A percentile compares a stretch with the other conserved stretches of the same genome.
Conservation (phyloP, 1,140 invertebrate species). For the Lepidurus couesii region DNA sequence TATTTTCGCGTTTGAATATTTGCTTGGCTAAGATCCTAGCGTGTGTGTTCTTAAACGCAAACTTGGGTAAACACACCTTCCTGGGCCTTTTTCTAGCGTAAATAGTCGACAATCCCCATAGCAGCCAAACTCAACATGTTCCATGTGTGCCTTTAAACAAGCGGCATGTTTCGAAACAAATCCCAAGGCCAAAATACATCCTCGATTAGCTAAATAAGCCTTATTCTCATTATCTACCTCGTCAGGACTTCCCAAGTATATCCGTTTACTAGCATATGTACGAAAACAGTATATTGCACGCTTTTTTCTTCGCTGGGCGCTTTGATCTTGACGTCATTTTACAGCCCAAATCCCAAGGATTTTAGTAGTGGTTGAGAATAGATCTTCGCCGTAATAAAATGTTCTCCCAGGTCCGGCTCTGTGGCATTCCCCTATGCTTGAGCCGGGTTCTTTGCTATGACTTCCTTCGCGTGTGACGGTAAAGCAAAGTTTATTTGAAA, state of each 20-base stretch:
- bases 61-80: background rate
- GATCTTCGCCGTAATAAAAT: background rate
- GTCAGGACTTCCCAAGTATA: too few relatives aligned
- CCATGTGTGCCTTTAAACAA: background rate
- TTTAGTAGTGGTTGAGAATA: conserved; percentile 5
- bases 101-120: background rate
- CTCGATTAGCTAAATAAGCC: background rate
- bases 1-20: background rate
- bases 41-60: background rate
- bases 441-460: background rate
- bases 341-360: background rate
- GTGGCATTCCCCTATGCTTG: background rate
- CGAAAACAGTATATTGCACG: background rate
- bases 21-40: background rate
- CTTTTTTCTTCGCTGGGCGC: too few relatives aligned
- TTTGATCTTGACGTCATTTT: background rate
- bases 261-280: background rate
- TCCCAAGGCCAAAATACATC: background rate
- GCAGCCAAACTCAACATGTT: background rate
- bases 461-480: background rate
- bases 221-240: background rate
- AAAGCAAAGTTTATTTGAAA: background rate
- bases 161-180: background rate
- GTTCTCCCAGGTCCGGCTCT: background rate
- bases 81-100: background rate